Base-by-base conservation (phyloP, 2,888 invertebrate genomes). In the Drosophila mayaguana region DNA sequence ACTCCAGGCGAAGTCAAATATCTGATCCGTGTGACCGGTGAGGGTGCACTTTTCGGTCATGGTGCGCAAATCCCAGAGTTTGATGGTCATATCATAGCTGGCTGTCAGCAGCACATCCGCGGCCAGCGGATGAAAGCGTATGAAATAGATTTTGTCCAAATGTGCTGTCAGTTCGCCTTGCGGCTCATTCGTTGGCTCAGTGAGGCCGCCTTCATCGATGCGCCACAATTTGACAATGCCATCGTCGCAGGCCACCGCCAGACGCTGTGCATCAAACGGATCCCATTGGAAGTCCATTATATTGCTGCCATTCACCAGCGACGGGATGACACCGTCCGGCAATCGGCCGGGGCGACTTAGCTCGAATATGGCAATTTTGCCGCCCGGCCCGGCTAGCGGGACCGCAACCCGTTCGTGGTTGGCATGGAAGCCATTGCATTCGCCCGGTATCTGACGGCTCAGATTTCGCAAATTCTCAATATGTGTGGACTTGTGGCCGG, bases 201-300 rank as follows among this genome's bases (percentile, higher is more conserved):
- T 94, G 0, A 96, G 94, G 48, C 93, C 96, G 18, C 93, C 94
- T 11, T 95, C 95, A 8, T 95, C 95, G 74, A 98, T 95, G 73
- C 94, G 94, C 97, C 97, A 98, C 70, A 97, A 93, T 73, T 96
- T 94, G 32, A 98, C 95, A 75, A 94, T 94, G 2, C 98, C 98
- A 92, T 98, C 97, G 88, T 98, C 98, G 89, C 97, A 97, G 34
- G 96, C 97, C 46, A 97, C 97, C 46, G 97, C 96, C 70, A 99
- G 94, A 59, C 96, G 94, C 59, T 94, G 94, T 79, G 95, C 94
- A 92, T 97, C 94, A 93, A 98, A 98, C 1, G 98, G 98, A 94
- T 98, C 98, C 97, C 97, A 99, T 65, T 96, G 95, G 93, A 98
- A 97, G 93, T 99, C 99, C 95, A 97, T 96, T 42, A 98, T 95